Evolutionary conservation across 2,888 invertebrate genomes (phyloP).

Genomic region (Diaperis boleti): DNA sequence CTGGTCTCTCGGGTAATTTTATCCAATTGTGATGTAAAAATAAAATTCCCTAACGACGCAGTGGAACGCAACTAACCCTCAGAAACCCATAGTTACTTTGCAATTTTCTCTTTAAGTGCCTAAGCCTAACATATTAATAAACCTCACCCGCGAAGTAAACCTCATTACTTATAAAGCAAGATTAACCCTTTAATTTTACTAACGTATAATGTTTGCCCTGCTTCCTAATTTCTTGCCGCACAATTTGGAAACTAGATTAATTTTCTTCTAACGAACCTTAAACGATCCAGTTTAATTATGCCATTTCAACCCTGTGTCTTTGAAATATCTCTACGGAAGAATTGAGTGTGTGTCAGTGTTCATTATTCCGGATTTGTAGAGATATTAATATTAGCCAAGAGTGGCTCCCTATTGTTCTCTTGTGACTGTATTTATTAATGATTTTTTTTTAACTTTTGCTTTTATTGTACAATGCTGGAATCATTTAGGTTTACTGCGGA

Average conservation of each 20-base stretch:
- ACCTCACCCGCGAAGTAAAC: no score
- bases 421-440: conserved; percentile 16
- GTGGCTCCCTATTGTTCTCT: conserved; percentile 5
- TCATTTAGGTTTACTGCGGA: no score
- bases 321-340: conserved; percentile 19
- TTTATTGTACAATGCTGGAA: no score
- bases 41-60: no score
- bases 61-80: no score
- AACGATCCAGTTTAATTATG: conserved; percentile 28
- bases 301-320: conserved; percentile 6
- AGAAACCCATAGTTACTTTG: no score
- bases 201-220: conserved; percentile 12
- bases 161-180: not conserved
- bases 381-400: conserved; percentile 9
- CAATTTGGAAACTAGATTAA: conserved; percentile 15
- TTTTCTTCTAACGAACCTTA: conserved; percentile 25
- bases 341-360: no score
- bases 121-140: no score
- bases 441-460: no score
- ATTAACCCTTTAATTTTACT: conserved; percentile 12
- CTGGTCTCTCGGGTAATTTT: no score
- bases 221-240: conserved; percentile 12
- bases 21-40: no score
- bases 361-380: not conserved
- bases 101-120: no score